phyloP scores from a whole-genome alignment of 1,140 invertebrate species.

The Trichogramma pretiosum region DNA sequence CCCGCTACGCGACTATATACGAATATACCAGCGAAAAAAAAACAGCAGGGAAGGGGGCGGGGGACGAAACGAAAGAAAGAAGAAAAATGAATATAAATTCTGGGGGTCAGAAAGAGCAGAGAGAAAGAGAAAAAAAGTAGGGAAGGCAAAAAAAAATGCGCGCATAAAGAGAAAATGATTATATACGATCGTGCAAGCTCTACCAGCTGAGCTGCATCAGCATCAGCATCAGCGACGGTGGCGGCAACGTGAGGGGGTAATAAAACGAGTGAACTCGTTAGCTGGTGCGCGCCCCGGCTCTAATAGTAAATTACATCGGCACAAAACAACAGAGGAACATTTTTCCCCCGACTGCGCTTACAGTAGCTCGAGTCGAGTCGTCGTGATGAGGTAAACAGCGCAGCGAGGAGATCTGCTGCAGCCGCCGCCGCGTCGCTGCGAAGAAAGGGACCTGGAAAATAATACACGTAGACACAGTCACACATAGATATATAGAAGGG shows the following conservation, averaged over 20 bases:
- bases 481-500: not conserved
- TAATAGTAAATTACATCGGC: conserved; percentile 7
- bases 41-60: not conserved
- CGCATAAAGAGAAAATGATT: no score
- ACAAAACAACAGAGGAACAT: not conserved
- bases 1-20: no score
- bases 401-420: conserved; percentile 1
- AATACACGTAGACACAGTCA: conserved; percentile 1
- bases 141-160: no score
- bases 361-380: not conserved
- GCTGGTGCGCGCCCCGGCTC: not conserved
- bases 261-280: not conserved
- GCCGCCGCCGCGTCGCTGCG: no score
- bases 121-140: not conserved
- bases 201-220: no score
- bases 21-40: not conserved
- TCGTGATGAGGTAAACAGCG: not conserved
- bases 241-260: not conserved
- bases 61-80: not conserved
- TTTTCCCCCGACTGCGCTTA: not conserved
- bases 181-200: no score
- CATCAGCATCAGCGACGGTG: no score
- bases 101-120: not conserved
- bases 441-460: no score
- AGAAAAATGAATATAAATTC: not conserved